phyloP scores from a whole-genome alignment of 2,888 invertebrate species.

The Lottia scabra region DNA sequence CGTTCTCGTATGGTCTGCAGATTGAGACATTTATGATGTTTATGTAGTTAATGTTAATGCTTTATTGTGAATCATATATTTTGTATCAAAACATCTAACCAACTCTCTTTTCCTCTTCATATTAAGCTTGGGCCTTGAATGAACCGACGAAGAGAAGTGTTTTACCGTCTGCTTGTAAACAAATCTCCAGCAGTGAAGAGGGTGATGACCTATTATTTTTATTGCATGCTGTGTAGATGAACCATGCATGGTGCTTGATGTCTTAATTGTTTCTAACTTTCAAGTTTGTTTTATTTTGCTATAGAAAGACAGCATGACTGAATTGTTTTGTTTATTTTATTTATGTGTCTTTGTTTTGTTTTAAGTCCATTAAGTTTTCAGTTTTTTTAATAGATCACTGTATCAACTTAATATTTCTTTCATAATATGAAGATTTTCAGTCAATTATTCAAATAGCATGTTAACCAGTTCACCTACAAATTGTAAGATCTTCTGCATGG shows the following conservation, averaged over 20 bases:
- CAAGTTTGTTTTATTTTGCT: neutral
- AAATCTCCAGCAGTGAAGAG: slow-evolving; percentile 41
- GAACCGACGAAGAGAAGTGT: slow-evolving; percentile 50
- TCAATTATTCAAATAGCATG: too few relatives aligned
- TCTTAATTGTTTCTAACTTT: neutral
- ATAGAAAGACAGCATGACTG: neutral
- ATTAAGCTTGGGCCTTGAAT: slow-evolving; percentile 59
- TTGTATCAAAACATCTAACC: too few relatives aligned
- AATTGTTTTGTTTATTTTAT: neutral
- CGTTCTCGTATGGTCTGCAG: too few relatives aligned
- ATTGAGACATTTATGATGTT: too few relatives aligned
- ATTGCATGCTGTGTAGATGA: neutral
- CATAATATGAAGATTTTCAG: too few relatives aligned
- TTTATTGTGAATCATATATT: too few relatives aligned
- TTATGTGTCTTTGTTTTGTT: slow-evolving; percentile 1
- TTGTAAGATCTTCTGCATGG: too few relatives aligned
- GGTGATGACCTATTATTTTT: slow-evolving; percentile 34
- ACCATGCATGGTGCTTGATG: slow-evolving; percentile 3
- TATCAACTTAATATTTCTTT: too few relatives aligned
- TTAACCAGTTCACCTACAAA: too few relatives aligned
- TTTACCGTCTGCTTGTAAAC: slow-evolving; percentile 28
- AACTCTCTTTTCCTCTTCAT: slow-evolving; percentile 16
- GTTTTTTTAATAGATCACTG: neutral
- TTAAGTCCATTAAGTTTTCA: neutral
- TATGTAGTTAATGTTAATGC: too few relatives aligned